phyloP scores from a whole-genome alignment of 2,888 invertebrate genomes.

The Malacosoma neustria region DNA sequence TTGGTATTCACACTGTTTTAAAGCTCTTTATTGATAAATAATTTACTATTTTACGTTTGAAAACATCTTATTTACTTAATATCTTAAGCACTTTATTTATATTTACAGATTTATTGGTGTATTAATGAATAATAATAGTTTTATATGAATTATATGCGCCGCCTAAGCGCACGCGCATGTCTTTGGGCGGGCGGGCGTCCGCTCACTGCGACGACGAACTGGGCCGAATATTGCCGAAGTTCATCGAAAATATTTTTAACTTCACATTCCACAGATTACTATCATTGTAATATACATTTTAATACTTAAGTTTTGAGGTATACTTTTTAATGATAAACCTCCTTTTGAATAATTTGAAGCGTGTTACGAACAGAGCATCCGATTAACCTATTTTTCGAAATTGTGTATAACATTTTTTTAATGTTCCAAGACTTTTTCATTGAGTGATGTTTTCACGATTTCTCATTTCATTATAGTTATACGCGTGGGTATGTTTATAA shows the following conservation, averaged over 20 bases:
- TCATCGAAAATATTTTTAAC: constrained; percentile 64
- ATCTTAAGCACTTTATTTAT: constrained; percentile 4
- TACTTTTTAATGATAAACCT: not conserved
- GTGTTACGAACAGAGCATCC: constrained; percentile 41
- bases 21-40: constrained; percentile 12
- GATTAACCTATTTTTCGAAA: constrained; percentile 59
- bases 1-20: constrained; percentile 12
- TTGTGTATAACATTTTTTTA: constrained; percentile 1
- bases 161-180: constrained; percentile 48
- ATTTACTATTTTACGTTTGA: not conserved
- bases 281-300: constrained; percentile 16
- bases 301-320: not conserved
- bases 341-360: not conserved
- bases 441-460: not conserved
- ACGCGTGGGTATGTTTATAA: not conserved
- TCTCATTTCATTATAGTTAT: not conserved
- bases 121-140: constrained; percentile 10
- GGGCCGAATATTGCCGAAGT: constrained; percentile 44
- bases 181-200: constrained; percentile 55
- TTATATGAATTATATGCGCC: constrained; percentile 28
- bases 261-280: constrained; percentile 30
- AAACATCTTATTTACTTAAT: not conserved
- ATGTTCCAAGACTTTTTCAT: not conserved
- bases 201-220: constrained; percentile 37
- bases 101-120: constrained; percentile 1